These are phyloP conservation scores for Solea solea DNA, from an alignment of 2,113 vertebrate species.

Conservation along the genomic window DNA sequence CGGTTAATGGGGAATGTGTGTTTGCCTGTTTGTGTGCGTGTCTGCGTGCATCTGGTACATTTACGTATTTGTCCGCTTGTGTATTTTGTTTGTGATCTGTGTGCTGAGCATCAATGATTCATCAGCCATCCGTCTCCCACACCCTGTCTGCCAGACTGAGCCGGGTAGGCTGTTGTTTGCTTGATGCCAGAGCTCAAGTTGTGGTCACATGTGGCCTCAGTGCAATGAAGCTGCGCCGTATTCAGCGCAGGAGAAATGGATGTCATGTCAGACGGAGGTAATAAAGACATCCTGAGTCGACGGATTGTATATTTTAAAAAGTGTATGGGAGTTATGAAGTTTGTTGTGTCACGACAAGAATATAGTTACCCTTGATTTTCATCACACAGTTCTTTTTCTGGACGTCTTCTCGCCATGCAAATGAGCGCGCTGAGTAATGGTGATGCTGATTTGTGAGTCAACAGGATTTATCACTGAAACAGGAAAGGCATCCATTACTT, in stretches of 20 bases:
- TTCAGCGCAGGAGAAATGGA: background rate
- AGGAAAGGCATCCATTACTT: conserved; percentile 3
- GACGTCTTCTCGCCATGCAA: background rate
- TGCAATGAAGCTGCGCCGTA: background rate
- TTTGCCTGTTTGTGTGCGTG: conserved; percentile 9
- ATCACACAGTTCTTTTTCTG: background rate
- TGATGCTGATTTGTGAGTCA: conserved; percentile 9
- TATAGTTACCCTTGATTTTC: background rate
- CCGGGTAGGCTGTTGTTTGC: conserved; percentile 36
- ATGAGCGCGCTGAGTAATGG: conserved; percentile 11
- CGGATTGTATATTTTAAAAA: background rate
- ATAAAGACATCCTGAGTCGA: conserved; percentile 12
- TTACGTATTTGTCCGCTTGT: background rate
- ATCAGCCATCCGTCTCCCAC: conserved; percentile 59
- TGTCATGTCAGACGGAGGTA: background rate
- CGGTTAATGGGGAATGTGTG: conserved; percentile 34
- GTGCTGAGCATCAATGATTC: conserved; percentile 61
- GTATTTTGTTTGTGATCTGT: conserved; percentile 53
- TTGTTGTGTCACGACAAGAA: conserved; percentile 6
- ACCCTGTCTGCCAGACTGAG: conserved; percentile 60
- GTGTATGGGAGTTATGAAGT: conserved; percentile 9
- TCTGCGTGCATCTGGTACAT: conserved; percentile 3
- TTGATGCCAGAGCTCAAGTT: conserved; percentile 17
- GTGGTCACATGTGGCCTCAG: background rate
- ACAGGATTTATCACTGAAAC: background rate